Base-by-base conservation (phyloP, 2,888 invertebrate species). In the Hypomecis punctinalis region DNA sequence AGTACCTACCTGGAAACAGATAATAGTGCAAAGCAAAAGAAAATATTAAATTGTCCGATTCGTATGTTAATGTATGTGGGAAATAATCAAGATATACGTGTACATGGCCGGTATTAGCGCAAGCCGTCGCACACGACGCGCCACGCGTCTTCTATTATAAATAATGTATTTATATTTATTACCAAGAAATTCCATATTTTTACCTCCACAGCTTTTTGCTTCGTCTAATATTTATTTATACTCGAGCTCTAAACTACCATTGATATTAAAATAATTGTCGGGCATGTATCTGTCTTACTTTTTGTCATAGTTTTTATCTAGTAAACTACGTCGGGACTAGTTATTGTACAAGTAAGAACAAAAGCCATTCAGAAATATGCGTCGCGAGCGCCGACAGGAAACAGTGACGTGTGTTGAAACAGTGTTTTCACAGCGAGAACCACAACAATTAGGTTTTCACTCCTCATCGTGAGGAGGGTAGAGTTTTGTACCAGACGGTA, bases 311-410 rank as follows among this genome's bases (percentile, higher is more conserved):
- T 80, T 81, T 78, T 76, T 72, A 72, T 71, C 71, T 77, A 71
- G 73, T 72, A 76, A 77, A 77, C 74, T 76, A 74, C 66, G 79
- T 67, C 69, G 73, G 81, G 82, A 80, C 82, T 76, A 75, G 77
- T 77, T 78, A 88, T 86, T 90, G 89, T 90, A 82, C 74, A 82
- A 82, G 79, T 85, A 90, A 91, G 93, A 91, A 93, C 92, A 93
- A 92, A 88, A 81, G 86, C 81, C 81, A 85, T 91, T 91, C 90
- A 92, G 89, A 84, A 86, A 85, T 87, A 86, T 85, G 85, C 82
- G 80, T 76, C 68, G 80, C 81, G 81, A 80, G 77, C 79, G 80
- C 71, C 74, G 73, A 74, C 82, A 82, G 88, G 87, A 87, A 88
- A 82, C 82, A 81, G 81, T 88, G 90, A 88, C 86, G 83, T 86